A percentile compares a stretch with the other conserved stretches of the same genome.
These are phyloP conservation scores for Drosophila tripunctata DNA, from an alignment of 2,888 invertebrate species.

Conservation along the genomic window DNA sequence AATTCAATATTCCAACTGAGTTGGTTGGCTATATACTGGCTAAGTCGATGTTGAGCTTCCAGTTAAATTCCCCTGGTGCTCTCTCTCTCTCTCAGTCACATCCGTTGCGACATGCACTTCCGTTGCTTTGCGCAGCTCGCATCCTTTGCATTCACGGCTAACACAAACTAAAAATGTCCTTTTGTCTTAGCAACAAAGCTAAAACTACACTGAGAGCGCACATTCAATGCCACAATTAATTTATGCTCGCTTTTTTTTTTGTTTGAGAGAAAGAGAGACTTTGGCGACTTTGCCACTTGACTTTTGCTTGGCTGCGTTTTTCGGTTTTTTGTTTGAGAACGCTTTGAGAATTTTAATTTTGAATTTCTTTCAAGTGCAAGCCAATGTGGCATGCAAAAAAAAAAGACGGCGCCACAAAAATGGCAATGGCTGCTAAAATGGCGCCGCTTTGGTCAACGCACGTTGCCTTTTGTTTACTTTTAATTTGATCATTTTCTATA, in stretches of 20 bases:
- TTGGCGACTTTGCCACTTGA: conserved; percentile 62
- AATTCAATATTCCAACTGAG: conserved; percentile 72
- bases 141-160: conserved; percentile 51
- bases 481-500: conserved; percentile 72
- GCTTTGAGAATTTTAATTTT: conserved; percentile 76
- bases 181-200: conserved; percentile 54
- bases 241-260: conserved; percentile 61
- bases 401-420: conserved; percentile 61
- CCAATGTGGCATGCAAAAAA: conserved; percentile 24
- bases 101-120: conserved; percentile 77
- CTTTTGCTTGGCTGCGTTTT: conserved; percentile 59
- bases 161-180: conserved; percentile 49
- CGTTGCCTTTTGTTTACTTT: conserved; percentile 78
- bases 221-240: conserved; percentile 67
- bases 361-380: conserved; percentile 54
- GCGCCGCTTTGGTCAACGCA: conserved; percentile 74
- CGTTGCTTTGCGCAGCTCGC: conserved; percentile 61
- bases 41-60: not conserved
- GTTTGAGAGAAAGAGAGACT: conserved; percentile 31
- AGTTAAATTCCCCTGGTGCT: not conserved
- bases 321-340: conserved; percentile 51
- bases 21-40: conserved; percentile 11
- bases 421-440: conserved; percentile 52
- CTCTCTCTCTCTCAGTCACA: conserved; percentile 34
- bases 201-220: conserved; percentile 16